Base-by-base conservation (phyloP, 2,113 vertebrate genomes). In the Pimephales promelas region DNA sequence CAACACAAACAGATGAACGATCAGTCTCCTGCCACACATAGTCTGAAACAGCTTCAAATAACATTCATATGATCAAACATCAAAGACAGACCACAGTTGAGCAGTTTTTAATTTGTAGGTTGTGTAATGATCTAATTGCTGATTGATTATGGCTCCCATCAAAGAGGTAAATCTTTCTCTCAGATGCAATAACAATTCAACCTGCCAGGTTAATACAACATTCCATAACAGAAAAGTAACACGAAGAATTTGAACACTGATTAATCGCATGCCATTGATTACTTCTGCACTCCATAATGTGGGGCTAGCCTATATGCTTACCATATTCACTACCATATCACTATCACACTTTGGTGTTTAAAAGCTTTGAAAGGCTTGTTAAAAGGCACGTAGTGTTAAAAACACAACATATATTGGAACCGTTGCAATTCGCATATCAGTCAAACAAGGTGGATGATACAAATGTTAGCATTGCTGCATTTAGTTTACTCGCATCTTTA, bases 71-170 rank as follows among this genome's bases (percentile, higher is more conserved):
- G 36, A 49, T 47, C 31, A 78, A 47, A 49, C 59, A 79, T 79
- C 40, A 79, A 62, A 83, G 28, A 40, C 49, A 70, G 3, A 71
- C 2, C 40, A 22, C 24, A 47, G 13, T 22, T 22, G 31, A 6
- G 20, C 62, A n/a, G 28, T 54, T 81, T 70, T 70, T 6, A 79
- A 62, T 66, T 54, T 70, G 28, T 22, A 70, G 20, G 62, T 54
- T 70, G 47, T 36, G 22, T 81, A 36, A 70, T 68, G 79, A 81
- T 36, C 45, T 70, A 79, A 64, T 62, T 64, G 43, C 77, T 34
- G 45, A 68, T 49, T 68, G 47, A 70, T 54, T 28, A 79, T 79
- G 26, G 40, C 9, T 49, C 24, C 31, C 18, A 64, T 47, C 77
- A 64, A 79, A 79, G 59, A 61, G 13, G 1, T 40, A 59, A 43